phyloP scores from a whole-genome alignment of 2,888 invertebrate genomes.

The Caenorhabditis macrosperma region DNA sequence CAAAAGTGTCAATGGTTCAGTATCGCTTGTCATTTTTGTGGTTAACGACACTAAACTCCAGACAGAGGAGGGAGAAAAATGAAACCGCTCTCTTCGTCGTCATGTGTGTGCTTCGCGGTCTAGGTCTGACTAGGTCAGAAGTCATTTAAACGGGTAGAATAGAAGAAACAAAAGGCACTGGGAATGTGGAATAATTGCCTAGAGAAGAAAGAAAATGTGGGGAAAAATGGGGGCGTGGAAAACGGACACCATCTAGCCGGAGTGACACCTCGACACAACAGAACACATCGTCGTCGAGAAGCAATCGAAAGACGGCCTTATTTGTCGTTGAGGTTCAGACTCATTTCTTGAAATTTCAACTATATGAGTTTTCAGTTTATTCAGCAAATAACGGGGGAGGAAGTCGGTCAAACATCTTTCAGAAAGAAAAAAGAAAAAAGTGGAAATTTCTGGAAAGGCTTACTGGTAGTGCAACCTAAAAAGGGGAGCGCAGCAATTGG shows the following conservation, averaged over 20 bases:
- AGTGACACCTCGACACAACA: background rate
- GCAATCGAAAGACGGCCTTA: background rate
- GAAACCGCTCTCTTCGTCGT: too few relatives aligned
- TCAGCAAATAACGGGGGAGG: constrained; percentile 16
- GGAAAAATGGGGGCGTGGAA: constrained; percentile 1
- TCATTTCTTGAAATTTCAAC: background rate
- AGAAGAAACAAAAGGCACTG: background rate
- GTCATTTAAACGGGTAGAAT: constrained; percentile 2
- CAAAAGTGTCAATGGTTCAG: constrained; percentile 46
- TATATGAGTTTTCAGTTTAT: constrained; percentile 29
- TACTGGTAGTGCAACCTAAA: constrained; percentile 19
- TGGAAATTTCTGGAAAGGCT: constrained; percentile 3
- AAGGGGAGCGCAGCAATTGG: constrained; percentile 11
- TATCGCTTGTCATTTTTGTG: constrained; percentile 42
- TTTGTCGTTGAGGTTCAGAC: background rate
- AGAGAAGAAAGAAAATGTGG: background rate
- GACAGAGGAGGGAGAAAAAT: constrained; percentile 29
- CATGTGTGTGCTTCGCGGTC: constrained; percentile 26
- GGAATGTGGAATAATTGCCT: constrained; percentile 12
- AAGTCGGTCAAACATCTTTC: constrained; percentile 28
- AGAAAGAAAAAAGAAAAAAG: background rate
- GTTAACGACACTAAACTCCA: constrained; percentile 25
- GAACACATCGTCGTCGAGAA: background rate
- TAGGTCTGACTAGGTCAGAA: constrained; percentile 24
- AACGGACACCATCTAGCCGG: background rate